Conservation (phyloP, 53 echinoderm and acorn worm species). For the Crossaster papposus region DNA sequence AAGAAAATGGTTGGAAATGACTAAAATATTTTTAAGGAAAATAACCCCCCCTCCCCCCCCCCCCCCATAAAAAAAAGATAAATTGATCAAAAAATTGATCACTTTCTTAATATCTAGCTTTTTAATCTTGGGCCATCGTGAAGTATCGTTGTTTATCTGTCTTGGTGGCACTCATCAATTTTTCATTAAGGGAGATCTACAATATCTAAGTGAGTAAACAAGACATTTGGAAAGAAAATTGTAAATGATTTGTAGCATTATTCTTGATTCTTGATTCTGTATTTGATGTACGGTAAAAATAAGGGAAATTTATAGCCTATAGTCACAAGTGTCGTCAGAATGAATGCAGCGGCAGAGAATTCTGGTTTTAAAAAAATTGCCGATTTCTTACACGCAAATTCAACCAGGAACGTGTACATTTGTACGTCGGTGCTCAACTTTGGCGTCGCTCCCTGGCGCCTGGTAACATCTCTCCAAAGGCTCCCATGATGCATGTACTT, state of each 20-base stretch:
- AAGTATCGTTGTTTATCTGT: background rate
- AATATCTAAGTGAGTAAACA: background rate
- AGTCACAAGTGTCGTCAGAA: background rate
- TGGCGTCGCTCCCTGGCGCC: background rate
- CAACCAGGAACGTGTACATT: background rate
- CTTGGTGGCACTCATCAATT: background rate
- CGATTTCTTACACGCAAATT: background rate
- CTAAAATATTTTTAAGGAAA: too few relatives aligned
- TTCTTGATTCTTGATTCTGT: background rate
- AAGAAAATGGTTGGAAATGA: too few relatives aligned
- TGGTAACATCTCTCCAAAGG: background rate
- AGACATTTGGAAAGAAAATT: background rate
- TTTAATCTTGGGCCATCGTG: background rate
- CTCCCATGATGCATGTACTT: background rate
- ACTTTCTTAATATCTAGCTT: background rate
- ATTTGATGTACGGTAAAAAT: background rate
- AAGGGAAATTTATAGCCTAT: background rate
- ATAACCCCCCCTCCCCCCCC: too few relatives aligned
- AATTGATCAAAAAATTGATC: too few relatives aligned
- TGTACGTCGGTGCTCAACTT: background rate
- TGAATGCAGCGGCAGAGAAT: background rate
- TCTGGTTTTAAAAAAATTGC: background rate
- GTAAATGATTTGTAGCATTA: background rate
- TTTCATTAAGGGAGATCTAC: background rate
- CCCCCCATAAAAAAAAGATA: too few relatives aligned